A percentile compares a stretch with the other conserved stretches of the same genome.
phyloP scores from a whole-genome alignment of 2,113 vertebrate genomes.

The Misgurnus mizolepis region DNA sequence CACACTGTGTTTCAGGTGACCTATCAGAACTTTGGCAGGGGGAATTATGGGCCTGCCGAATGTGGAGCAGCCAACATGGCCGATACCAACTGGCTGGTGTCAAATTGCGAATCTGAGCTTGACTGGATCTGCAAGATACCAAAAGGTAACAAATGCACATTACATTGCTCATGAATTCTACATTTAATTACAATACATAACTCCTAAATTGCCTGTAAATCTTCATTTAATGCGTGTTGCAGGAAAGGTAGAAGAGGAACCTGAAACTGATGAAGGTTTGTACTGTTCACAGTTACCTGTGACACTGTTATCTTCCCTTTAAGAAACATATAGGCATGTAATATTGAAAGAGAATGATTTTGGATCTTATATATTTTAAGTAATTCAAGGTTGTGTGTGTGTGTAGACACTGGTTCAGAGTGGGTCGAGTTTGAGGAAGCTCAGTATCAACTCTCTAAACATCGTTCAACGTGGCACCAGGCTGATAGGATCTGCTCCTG shows the following conservation, averaged over 20 bases:
- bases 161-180: too few species aligned
- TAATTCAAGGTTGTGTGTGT: not conserved
- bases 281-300: slow-evolving; percentile 9
- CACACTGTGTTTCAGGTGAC: slow-evolving; percentile 75
- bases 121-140: slow-evolving; percentile 99
- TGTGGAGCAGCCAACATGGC: slow-evolving; percentile 88
- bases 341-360: not conserved
- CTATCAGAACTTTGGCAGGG: slow-evolving; percentile 92
- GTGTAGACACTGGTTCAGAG: slow-evolving; percentile 75
- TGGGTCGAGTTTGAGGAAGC: slow-evolving; percentile 90
- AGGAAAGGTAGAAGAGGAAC: slow-evolving; percentile 80
- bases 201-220: not conserved
- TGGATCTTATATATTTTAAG: not conserved
- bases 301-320: not conserved
- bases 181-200: not conserved
- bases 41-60: slow-evolving; percentile 80
- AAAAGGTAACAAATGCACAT: slow-evolving; percentile 77
- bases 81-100: slow-evolving; percentile 89
- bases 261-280: slow-evolving; percentile 83
- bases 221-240: slow-evolving; percentile 36
- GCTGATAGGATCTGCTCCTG: slow-evolving; percentile 92
- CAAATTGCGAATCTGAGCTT: slow-evolving; percentile 89
- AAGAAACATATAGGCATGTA: not conserved
- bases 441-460: slow-evolving; percentile 93
- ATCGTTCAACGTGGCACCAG: slow-evolving; percentile 91